A percentile compares a stretch with the other conserved stretches of the same genome.
Conservation (phyloP, 2,888 invertebrate species). For the Chironomus riparius region DNA sequence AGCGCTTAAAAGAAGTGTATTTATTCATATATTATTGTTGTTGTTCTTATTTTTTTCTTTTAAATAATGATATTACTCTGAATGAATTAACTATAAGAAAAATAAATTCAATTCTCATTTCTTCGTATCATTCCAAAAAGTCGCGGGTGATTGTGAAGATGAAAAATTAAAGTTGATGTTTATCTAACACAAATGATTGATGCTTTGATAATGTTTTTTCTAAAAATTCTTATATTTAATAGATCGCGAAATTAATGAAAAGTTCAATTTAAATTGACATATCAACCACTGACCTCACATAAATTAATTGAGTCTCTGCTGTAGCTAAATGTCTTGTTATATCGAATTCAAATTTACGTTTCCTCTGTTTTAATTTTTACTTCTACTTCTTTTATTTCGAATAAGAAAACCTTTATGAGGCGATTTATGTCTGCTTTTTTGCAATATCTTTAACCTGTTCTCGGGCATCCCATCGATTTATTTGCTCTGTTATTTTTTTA, state of each 20-base stretch:
- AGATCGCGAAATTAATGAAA: neutral
- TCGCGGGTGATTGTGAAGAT: neutral
- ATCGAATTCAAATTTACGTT: conserved; percentile 4
- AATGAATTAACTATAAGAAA: neutral
- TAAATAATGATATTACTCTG: conserved; percentile 13
- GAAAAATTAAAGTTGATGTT: neutral
- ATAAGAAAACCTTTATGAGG: neutral
- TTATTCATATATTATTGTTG: neutral
- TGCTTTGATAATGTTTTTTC: neutral
- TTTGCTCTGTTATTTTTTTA: neutral
- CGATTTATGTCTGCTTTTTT: neutral
- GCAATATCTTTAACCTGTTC: neutral
- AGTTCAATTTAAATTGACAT: neutral
- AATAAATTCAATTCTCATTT: neutral
- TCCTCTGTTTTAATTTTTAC: neutral
- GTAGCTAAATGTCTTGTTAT: neutral
- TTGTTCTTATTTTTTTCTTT: neutral
- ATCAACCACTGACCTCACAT: neutral
- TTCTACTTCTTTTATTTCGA: neutral
- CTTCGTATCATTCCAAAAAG: neutral
- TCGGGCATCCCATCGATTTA: neutral
- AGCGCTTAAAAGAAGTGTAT: too few relatives aligned
- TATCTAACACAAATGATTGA: neutral
- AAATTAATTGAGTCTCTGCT: neutral
- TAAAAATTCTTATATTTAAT: neutral